Evolutionary conservation across 2,888 invertebrate species (phyloP), one percentile per base, ranked within the genome.

Genomic region (Microplitis manilae): DNA sequence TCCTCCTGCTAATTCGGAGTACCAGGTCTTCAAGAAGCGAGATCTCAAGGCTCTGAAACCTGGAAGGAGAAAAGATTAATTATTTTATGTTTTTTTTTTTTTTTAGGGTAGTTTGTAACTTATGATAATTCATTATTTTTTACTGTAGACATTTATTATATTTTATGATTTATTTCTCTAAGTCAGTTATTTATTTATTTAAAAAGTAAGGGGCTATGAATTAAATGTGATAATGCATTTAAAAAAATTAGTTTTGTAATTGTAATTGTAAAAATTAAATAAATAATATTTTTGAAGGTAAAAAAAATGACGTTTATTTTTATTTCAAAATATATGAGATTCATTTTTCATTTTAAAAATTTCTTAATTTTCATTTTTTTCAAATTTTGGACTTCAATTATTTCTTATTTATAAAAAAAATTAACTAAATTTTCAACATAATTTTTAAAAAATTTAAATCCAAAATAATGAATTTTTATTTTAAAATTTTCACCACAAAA

Each of bases 1-100:
- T 77, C 77, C 82, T 72, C 76, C 74, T 74, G n/a, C 79, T 71
- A 78, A 79, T 71, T 76, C 65, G 50, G 82, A 83, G 30, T 84
- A 85, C 41, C 73, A 83, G 6, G 81, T 84, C 74, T 15, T 87
- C 38, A 87, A 87, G 17, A 87, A 87, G 73, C 82, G 86, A 76
- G 88, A 88, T 78, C 81, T 88, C 39, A 88, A 89, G 80, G 81
- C 84, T 17, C n/a, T 62, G 8, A 62, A 62, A 62, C 62, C 62
- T 62, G 62, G 20, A 17, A 17, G 62, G n/a, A 62, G 62, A 62
- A 62, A 8, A 17, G 15, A 62, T 62, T 62, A 62, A 15, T 62
- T 8, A 17, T 15, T 15, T n/a, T 62, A 15, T 8, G 2, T 8
- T 62, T 62, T n/a, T 62, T 15, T n/a, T 17, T 62, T 62, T 62